Conservation (phyloP, 2,113 vertebrate genomes). For the Hemiprocne comata region DNA sequence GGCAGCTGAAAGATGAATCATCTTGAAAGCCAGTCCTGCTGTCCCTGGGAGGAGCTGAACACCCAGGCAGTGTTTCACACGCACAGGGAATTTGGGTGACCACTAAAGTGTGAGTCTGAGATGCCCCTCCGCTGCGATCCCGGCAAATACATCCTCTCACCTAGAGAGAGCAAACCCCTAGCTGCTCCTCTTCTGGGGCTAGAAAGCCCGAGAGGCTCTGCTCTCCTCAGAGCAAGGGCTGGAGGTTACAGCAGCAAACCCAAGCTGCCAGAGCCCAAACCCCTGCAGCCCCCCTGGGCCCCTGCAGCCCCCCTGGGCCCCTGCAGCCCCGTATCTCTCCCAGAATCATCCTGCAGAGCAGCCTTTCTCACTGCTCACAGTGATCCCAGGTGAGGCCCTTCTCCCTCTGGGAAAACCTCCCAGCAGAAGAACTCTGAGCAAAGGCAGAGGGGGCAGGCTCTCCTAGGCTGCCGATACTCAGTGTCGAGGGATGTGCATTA, state of each 20-base stretch:
- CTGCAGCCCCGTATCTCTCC: rapidly evolving
- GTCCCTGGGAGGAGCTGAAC: not conserved
- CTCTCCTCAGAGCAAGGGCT: not conserved
- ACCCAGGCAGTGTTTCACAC: not conserved
- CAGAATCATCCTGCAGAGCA: not conserved
- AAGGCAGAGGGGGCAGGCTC: not conserved
- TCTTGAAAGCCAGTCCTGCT: not conserved
- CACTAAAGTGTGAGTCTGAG: rapidly evolving
- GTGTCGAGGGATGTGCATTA: not conserved
- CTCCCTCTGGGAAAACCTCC: not conserved
- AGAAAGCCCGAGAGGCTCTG: not conserved
- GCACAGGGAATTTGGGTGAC: not conserved
- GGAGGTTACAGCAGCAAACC: not conserved
- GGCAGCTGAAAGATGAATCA: not conserved
- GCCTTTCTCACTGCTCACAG: not conserved
- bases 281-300: not conserved
- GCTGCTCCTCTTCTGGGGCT: no score
- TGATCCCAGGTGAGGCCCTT: not conserved
- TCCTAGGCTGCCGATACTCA: not conserved
- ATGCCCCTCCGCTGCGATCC: rapidly evolving
- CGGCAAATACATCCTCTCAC: rapidly evolving
- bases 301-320: not conserved
- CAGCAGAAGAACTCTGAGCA: not conserved
- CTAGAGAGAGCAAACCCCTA: rapidly evolving
- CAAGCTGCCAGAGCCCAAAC: not conserved